Evolutionary conservation across 2,888 invertebrate genomes (phyloP).

Genomic region (Cistogaster globosa): DNA sequence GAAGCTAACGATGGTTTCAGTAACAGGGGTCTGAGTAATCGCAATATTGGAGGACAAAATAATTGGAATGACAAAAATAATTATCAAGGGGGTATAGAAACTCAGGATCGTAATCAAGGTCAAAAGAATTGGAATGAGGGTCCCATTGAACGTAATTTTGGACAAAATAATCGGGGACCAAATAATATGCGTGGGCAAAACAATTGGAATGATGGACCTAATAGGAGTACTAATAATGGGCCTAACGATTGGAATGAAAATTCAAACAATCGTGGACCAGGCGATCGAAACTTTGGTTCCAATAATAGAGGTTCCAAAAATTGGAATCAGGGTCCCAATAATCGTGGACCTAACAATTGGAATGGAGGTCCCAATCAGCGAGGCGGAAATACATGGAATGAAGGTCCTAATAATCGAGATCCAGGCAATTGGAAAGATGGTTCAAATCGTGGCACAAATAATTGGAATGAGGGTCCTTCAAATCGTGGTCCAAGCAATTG

Average conservation of each 20-base stretch:
- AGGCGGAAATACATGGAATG: constrained; percentile 18
- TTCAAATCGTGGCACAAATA: constrained; percentile 37
- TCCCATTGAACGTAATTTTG: constrained; percentile 23
- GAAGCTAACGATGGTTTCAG: constrained; percentile 28
- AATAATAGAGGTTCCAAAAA: constrained; percentile 25
- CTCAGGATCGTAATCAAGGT: constrained; percentile 32
- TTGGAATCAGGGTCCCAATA: constrained; percentile 32
- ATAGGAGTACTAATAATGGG: constrained; percentile 45
- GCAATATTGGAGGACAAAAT: neutral
- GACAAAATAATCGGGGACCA: constrained; percentile 30
- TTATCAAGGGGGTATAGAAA: constrained; percentile 26
- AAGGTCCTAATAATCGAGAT: constrained; percentile 11
- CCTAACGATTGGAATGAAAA: constrained; percentile 59
- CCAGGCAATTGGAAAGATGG: constrained; percentile 40
- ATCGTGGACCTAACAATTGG: constrained; percentile 7
- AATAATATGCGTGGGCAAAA: constrained; percentile 49
- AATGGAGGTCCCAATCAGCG: constrained; percentile 18
- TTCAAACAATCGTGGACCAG: constrained; percentile 21
- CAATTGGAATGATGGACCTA: constrained; percentile 58
- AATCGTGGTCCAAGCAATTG: constrained; percentile 16
- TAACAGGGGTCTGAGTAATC: constrained; percentile 37
- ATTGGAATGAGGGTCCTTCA: constrained; percentile 46
- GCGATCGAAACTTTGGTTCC: constrained; percentile 24
- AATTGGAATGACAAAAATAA: constrained; percentile 50
- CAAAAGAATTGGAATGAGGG: constrained; percentile 50